phyloP scores from a whole-genome alignment of 2,888 invertebrate species.

The Tetheella fluctuosa region DNA sequence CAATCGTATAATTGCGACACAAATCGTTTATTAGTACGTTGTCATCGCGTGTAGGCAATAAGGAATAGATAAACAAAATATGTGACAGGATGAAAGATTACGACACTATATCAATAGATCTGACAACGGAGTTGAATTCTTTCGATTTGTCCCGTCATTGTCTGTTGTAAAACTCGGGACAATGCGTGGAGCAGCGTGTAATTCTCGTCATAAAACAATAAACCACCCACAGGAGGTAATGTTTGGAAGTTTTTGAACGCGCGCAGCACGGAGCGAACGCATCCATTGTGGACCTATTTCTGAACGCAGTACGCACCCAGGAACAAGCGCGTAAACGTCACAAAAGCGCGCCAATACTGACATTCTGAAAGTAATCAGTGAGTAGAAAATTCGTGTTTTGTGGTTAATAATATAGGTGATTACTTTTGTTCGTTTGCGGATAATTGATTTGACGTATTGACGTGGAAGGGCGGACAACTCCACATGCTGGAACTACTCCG shows the following conservation, averaged over 20 bases:
- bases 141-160: conserved; percentile 68
- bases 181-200: conserved; percentile 62
- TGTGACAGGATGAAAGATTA: conserved; percentile 73
- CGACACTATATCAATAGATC: conserved; percentile 64
- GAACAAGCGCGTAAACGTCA: conserved; percentile 36
- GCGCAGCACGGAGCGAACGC: conserved; percentile 35
- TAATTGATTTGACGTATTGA: conserved; percentile 42
- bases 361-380: conserved; percentile 36
- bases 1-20: not conserved
- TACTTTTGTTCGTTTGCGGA: conserved; percentile 32
- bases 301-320: conserved; percentile 45
- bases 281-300: conserved; percentile 32
- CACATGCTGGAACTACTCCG: not conserved
- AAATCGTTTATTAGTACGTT: conserved; percentile 24
- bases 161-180: conserved; percentile 50
- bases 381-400: conserved; percentile 34
- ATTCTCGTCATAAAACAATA: conserved; percentile 73
- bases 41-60: conserved; percentile 35
- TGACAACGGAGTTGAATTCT: conserved; percentile 66
- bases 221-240: conserved; percentile 66
- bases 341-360: conserved; percentile 50
- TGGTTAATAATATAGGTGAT: conserved; percentile 7
- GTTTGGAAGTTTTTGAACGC: conserved; percentile 26
- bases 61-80: conserved; percentile 47
- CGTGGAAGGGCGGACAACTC: conserved; percentile 16